These are phyloP conservation scores for Aporophyla lueneburgensis DNA, from an alignment of 2,888 invertebrate species.

Conservation along the genomic window DNA sequence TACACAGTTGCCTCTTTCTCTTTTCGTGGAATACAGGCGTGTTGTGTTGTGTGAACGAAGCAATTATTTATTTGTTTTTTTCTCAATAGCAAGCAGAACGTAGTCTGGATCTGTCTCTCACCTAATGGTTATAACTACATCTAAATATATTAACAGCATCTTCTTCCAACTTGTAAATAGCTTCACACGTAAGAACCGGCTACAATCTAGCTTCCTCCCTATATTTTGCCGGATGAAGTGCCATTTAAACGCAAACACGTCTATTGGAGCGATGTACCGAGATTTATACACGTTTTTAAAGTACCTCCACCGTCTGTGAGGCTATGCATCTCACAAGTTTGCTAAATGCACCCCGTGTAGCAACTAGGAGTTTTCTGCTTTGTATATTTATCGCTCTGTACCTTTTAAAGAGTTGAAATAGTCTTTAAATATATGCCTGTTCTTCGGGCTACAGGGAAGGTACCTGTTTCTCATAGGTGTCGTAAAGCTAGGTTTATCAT, in stretches of 20 bases:
- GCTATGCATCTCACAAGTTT: slow-evolving; percentile 64
- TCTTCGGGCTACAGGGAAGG: not conserved
- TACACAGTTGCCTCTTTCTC: too few relatives aligned
- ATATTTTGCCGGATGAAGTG: slow-evolving; percentile 71
- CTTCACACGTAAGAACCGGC: not conserved
- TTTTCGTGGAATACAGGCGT: too few relatives aligned
- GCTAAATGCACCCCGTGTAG: slow-evolving; percentile 56
- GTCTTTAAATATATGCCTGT: slow-evolving; percentile 12
- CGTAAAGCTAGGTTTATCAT: not conserved
- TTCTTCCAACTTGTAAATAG: not conserved
- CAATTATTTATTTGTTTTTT: too few relatives aligned
- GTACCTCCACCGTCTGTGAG: slow-evolving; percentile 60
- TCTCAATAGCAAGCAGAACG: too few relatives aligned
- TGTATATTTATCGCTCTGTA: slow-evolving; percentile 24
- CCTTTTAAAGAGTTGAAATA: slow-evolving; percentile 21
- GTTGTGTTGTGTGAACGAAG: too few relatives aligned
- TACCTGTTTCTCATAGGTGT: not conserved
- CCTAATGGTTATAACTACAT: too few relatives aligned
- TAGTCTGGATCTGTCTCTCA: too few relatives aligned
- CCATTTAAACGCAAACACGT: slow-evolving; percentile 74
- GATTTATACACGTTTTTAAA: slow-evolving; percentile 77
- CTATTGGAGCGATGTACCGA: slow-evolving; percentile 70
- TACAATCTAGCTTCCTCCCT: slow-evolving; percentile 39
- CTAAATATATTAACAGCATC: not conserved
- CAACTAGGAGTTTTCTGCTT: slow-evolving; percentile 51